Evolutionary conservation across 2,888 invertebrate species (phyloP), one percentile per base, ranked within the genome.

Genomic region (Orgyia antiqua): DNA sequence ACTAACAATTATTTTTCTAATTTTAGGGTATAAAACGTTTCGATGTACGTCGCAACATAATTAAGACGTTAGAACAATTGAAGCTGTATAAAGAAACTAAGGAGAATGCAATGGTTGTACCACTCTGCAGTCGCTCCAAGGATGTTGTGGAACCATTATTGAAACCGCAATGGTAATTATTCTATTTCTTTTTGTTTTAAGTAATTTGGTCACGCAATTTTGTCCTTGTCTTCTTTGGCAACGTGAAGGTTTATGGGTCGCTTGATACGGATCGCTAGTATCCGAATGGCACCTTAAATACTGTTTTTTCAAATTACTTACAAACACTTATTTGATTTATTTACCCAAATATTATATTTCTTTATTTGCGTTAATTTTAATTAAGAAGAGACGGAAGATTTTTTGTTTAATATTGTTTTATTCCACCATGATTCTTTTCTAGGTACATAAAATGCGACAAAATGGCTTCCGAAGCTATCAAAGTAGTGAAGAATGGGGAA

Each of bases 71-170:
- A 15, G 91, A 92, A 46, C 87, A 91, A 33, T 77, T 90, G 54
- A 90, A 91, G 12, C 75, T 97, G 8, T 95, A 94, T 68, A 87
- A 91, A 23, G 95, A 92, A 50, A 92, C 92, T 0, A 90, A 93
- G 41, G 95, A 97, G 34, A 95, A 99, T 80, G 91, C 95, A 2
- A 99, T 99, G 99, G 93, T 96, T 31, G 94, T 99, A 15, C 99
- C 99, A 0, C 90, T 97, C 36, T 97, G 96, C 79, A 96, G 96
- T 69, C 91, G 99, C 20, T 98, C 98, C 1, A 98, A 98, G 77
- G 99, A 99, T 72, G 92, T 99, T 1, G 95, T 99, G 9, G 99
- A 99, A 64, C 98, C 98, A 1, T 88, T 99, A 62, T 89, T 98
- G 17, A 98, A 97, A 67, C 96, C 97, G 0, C 99, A 99, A 76